A percentile compares a stretch with the other conserved stretches of the same genome.
Conservation (phyloP, 2,888 invertebrate species). For the Agrilus biguttatus region DNA sequence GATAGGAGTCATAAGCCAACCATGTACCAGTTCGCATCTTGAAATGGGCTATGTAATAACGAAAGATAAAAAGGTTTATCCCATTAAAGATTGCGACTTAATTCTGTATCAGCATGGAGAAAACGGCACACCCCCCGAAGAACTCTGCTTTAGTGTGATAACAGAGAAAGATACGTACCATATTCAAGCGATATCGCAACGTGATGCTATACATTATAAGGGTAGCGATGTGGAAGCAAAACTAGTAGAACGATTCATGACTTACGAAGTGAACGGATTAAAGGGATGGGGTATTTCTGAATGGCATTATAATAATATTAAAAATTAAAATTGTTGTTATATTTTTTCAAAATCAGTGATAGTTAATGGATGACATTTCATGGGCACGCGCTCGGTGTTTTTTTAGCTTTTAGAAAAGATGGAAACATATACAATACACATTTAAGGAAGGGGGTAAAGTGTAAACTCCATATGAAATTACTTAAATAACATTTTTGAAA, state of each 20-base stretch:
- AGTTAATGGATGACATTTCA: too few relatives aligned
- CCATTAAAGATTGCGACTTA: conserved; percentile 47
- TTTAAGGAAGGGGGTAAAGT: too few relatives aligned
- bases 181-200: conserved; percentile 46
- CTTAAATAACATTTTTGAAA: too few relatives aligned
- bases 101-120: conserved; percentile 55
- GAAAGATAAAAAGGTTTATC: conserved; percentile 32
- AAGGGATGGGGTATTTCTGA: conserved; percentile 58
- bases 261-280: conserved; percentile 43
- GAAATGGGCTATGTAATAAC: conserved; percentile 49
- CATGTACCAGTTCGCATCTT: conserved; percentile 46
- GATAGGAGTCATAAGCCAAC: conserved; percentile 65
- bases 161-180: conserved; percentile 43
- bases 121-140: conserved; percentile 43
- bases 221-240: conserved; percentile 54
- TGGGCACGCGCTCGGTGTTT: too few relatives aligned
- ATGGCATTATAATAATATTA: conserved; percentile 48
- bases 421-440: too few relatives aligned
- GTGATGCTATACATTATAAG: conserved; percentile 46
- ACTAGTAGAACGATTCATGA: conserved; percentile 46
- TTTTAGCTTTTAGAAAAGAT: too few relatives aligned
- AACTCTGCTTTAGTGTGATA: conserved; percentile 48
- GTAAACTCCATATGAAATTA: too few relatives aligned
- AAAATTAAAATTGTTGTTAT: not conserved
- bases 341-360: too few relatives aligned